Base-by-base conservation (phyloP, 2,113 vertebrate genomes). In the Eonycteris spelaea region DNA sequence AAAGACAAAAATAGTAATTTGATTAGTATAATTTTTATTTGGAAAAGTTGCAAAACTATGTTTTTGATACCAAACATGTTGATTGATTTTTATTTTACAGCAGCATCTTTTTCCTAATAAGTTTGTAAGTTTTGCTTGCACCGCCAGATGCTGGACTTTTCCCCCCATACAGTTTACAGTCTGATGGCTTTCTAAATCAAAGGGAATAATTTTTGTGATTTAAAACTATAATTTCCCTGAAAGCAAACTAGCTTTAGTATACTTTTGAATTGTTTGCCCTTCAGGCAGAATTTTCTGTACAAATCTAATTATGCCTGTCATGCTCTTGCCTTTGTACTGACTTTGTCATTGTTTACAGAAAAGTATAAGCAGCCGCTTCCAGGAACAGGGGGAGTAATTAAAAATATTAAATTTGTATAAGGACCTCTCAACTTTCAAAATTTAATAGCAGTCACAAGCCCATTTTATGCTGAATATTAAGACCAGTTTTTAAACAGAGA, bases 221-320 rank as follows among this genome's bases (percentile, higher is more conserved):
- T 33, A 92, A 30, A 93, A 97, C 38, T 92, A 70, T 80, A 53
- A 93, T 95, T 96, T 95, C 16, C 95, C 65, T 71, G 21, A 86
- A 95, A 97, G 21, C 40, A 77, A 71, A 82, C 33, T 73, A 63
- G 90, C 95, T 96, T 97, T 78, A 96, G 67, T 86, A 18, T 88
- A 67, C 12, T 9, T 94, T 88, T 78, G 30, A 95, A 78, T 95
- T 83, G 28, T 87, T 74, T 91, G 90, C 92, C 12, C 40, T 90
- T 94, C 45, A 82, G 90, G 71, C 35, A 94, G 73, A 89, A 71
- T 95, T 95, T 96, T 83, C 12, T 1, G n/a, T 94, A 13, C 84
- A 92, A 95, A 67, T 95, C 57, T 96, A 51, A 80, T 86, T 92
- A 88, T 68, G 15, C 59, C 26, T 70, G 61, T 96, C 74, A 28